A percentile compares a stretch with the other conserved stretches of the same genome.
Conservation (phyloP, 2,113 vertebrate species). For the Thinocorus orbignyianus region DNA sequence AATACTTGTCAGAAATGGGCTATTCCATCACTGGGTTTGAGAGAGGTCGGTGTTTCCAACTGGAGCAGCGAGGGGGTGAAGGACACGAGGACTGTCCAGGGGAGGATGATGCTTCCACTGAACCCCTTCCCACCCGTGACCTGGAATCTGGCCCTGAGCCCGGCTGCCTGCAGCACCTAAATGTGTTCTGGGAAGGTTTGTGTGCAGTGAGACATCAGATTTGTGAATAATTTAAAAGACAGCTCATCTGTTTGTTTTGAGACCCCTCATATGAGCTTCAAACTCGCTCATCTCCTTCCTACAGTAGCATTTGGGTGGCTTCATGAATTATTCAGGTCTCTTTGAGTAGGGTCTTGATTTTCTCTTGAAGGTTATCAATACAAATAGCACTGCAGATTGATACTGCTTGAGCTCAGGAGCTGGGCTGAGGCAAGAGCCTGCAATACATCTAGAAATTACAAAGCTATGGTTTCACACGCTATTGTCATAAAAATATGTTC, state of each 20-base stretch:
- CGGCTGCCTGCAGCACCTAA: neutral
- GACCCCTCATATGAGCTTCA: neutral
- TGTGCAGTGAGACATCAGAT: too few species aligned
- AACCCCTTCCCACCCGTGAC: rapidly evolving
- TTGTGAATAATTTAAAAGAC: neutral
- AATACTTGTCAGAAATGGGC: neutral
- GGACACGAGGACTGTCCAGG: rapidly evolving
- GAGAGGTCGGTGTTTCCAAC: neutral
- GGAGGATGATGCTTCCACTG: too few species aligned
- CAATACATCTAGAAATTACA: neutral
- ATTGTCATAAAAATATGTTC: neutral
- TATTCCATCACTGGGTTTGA: neutral
- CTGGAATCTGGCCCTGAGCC: neutral
- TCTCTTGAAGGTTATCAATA: neutral
- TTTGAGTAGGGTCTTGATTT: neutral
- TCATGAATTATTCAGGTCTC: neutral
- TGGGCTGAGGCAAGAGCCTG: neutral
- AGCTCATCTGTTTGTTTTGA: neutral
- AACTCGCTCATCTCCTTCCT: neutral
- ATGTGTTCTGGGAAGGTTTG: rapidly evolving
- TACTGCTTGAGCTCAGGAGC: neutral
- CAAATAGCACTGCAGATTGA: neutral
- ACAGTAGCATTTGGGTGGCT: neutral
- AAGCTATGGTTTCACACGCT: neutral
- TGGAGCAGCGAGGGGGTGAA: rapidly evolving